Evolutionary conservation across 2,797 vertebrate species (phyloP).

Genomic region (Selene dorsalis): DNA sequence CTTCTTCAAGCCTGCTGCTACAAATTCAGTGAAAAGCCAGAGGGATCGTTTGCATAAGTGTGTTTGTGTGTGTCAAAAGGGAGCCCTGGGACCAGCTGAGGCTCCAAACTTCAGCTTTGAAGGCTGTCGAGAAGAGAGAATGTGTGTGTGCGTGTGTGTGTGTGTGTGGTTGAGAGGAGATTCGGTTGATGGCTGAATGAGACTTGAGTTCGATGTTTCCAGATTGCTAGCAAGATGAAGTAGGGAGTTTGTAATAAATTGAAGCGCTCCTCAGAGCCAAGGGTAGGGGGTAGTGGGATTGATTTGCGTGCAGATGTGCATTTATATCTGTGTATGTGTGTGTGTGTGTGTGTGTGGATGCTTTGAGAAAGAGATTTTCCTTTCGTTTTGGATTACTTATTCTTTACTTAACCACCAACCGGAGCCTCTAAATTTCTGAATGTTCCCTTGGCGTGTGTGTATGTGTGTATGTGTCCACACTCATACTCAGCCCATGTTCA

Average conservation of each 20-base stretch:
- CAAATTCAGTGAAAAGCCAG: conserved; percentile 58
- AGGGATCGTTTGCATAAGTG: conserved; percentile 66
- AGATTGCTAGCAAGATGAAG: conserved; percentile 71
- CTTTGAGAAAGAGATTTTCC: conserved; percentile 32
- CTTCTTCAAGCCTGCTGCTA: conserved; percentile 48
- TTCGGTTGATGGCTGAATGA: conserved; percentile 58
- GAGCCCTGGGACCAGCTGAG: conserved; percentile 65
- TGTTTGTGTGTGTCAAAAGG: conserved; percentile 70
- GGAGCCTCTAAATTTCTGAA: conserved; percentile 18
- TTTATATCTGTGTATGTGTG: conserved; percentile 19
- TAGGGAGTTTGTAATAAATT: conserved; percentile 67
- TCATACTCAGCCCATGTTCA: not conserved
- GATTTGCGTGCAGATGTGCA: conserved; percentile 58
- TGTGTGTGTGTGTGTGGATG: conserved; percentile 11
- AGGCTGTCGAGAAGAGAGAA: conserved; percentile 42
- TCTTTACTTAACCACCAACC: conserved; percentile 26
- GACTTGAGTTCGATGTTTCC: conserved; percentile 66
- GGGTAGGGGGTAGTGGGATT: conserved; percentile 50
- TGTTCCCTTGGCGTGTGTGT: conserved; percentile 3
- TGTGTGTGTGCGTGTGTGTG: conserved; percentile 7
- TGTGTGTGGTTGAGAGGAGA: conserved; percentile 26
- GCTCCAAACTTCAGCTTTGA: conserved; percentile 69
- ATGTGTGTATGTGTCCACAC: not conserved
- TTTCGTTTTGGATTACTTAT: conserved; percentile 1
- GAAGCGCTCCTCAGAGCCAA: conserved; percentile 67